Percentiles rank a stretch among this genome's conserved stretches.
Conservation (phyloP, 2,797 vertebrate species). For the Australoheros facetus region DNA sequence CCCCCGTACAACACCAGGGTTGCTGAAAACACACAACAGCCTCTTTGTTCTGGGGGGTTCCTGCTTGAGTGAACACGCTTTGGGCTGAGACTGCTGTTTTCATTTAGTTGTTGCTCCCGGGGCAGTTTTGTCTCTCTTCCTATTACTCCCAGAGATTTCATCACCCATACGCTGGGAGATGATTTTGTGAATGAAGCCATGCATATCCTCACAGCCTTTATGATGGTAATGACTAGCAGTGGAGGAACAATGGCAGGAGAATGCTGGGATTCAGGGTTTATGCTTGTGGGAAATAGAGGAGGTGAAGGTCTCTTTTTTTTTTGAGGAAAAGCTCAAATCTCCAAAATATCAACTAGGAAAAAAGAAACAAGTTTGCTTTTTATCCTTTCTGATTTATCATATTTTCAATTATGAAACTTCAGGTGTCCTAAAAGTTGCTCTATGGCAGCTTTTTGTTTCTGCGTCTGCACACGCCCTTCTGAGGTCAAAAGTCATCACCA, state of each 20-base stretch:
- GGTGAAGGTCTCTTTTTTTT: slow-evolving; percentile 48
- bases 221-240: slow-evolving; percentile 86
- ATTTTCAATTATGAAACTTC: background rate
- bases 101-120: slow-evolving; percentile 72
- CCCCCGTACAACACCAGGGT: slow-evolving; percentile 58
- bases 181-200: slow-evolving; percentile 91
- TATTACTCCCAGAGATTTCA: slow-evolving; percentile 80
- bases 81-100: slow-evolving; percentile 72
- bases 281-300: slow-evolving; percentile 72
- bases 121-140: slow-evolving; percentile 44
- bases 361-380: background rate
- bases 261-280: slow-evolving; percentile 78
- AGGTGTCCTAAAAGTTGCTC: background rate
- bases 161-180: slow-evolving; percentile 86
- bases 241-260: slow-evolving; percentile 82
- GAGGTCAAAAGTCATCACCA: slow-evolving; percentile 53
- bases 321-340: slow-evolving; percentile 25
- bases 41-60: slow-evolving; percentile 63
- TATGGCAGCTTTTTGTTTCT: background rate
- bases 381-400: background rate
- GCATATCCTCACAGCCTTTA: slow-evolving; percentile 86
- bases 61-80: slow-evolving; percentile 69
- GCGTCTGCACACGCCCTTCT: background rate
- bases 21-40: slow-evolving; percentile 71
- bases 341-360: background rate